Base-by-base conservation (phyloP, 2,888 invertebrate genomes). In the Isoperla grammatica region DNA sequence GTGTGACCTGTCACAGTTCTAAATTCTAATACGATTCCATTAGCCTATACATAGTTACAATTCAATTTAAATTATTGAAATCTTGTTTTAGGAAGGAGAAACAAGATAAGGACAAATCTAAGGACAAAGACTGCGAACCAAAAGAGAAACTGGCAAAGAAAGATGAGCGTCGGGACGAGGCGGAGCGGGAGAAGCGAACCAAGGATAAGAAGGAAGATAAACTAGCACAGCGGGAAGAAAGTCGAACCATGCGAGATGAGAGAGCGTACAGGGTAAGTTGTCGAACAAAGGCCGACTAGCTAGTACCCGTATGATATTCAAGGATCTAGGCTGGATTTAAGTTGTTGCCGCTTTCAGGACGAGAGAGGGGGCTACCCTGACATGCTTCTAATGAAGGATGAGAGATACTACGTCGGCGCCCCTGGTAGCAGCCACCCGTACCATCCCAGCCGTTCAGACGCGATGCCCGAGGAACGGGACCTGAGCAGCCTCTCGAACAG, bases 181-280 rank as follows among this genome's bases (percentile, higher is more conserved):
- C 68, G 9, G 70, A 72, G 23, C 75, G 76, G 40, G 79, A 82
- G 57, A 49, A 82, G 81, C 69, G 86, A 85, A 57, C 79, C 81
- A 66, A 81, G 75, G 66, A 65, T 78, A 78, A 37, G 76, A 79
- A 73, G 76, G 73, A 64, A 78, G 81, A 71, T 81, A 83, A 46
- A 75, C 79, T 67, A 81, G 55, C 58, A 9, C 56, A 42, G 13
- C 48, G 63, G 48, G 63, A 75, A 62, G 75, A 76, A 53, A 74
- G 75, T 67, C 60, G 69, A 48, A 65, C 67, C 5, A 66, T 68
- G 56, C 69, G 72, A 22, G 59, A 59, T 19, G 59, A 57, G 37
- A 37, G 60, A 11, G 39, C 19, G 5, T 58, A 61, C 46, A 23
- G 61, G 43, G 61, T 61, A 40, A 61, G 48, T 43, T 15, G 22